Evolutionary conservation across 2,888 invertebrate species (phyloP).

Genomic region (Melanargia galathea): DNA sequence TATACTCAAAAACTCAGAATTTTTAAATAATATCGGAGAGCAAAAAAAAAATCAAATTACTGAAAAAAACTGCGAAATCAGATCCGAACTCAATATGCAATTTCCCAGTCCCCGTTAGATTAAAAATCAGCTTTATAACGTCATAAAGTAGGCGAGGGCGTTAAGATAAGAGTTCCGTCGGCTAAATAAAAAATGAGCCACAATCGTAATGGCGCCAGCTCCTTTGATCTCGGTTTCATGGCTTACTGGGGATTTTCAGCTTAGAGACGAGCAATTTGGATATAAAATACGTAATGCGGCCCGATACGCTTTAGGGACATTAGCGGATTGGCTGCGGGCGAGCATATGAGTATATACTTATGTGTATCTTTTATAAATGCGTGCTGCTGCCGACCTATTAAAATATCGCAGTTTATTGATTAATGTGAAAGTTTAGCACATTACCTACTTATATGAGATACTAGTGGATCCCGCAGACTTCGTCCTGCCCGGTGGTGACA

Average conservation of each 20-base stretch:
- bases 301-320: slow-evolving; percentile 74
- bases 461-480: too few relatives aligned
- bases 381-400: slow-evolving; percentile 23
- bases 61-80: slow-evolving; percentile 22
- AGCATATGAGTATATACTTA: slow-evolving; percentile 19
- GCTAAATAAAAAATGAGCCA: slow-evolving; percentile 82
- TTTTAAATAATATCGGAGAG: too few relatives aligned
- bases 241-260: slow-evolving; percentile 76
- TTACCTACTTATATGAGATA: neutral
- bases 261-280: slow-evolving; percentile 72
- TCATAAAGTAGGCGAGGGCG: slow-evolving; percentile 76
- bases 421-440: slow-evolving; percentile 22
- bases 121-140: slow-evolving; percentile 82
- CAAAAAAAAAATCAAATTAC: slow-evolving; percentile 12
- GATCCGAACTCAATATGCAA: slow-evolving; percentile 45
- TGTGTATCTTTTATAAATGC: slow-evolving; percentile 20
- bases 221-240: slow-evolving; percentile 81
- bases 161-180: slow-evolving; percentile 75
- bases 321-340: slow-evolving; percentile 62
- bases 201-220: slow-evolving; percentile 76
- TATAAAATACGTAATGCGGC: slow-evolving; percentile 74
- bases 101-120: slow-evolving; percentile 71
- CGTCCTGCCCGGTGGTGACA: too few relatives aligned
- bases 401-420: slow-evolving; percentile 27
- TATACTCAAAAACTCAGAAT: too few relatives aligned